A percentile compares a stretch with the other conserved stretches of the same genome.
phyloP scores from a whole-genome alignment of 1,140 invertebrate species.

The Drosophila saltans region DNA sequence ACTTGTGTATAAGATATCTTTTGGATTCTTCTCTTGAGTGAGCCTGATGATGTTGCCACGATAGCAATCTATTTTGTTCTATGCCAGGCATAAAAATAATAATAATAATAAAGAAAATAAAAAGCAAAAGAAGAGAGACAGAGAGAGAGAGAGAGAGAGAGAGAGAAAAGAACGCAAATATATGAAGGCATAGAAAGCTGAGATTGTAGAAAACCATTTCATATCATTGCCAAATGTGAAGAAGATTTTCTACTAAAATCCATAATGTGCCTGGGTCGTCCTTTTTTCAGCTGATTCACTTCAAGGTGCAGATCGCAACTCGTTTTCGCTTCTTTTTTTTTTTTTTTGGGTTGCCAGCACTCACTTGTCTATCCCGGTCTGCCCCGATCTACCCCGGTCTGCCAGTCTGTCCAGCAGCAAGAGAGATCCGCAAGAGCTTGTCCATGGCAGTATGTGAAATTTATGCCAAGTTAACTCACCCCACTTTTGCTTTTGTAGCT shows the following conservation, averaged over 20 bases:
- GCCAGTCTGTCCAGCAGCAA: conserved; percentile 7
- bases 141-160: conserved; percentile 16
- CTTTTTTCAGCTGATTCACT: conserved; percentile 74
- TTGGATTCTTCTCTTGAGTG: conserved; percentile 44
- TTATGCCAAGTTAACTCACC: conserved; percentile 66
- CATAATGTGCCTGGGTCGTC: conserved; percentile 62
- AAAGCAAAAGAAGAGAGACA: conserved; percentile 37
- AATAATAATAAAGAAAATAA: conserved; percentile 17
- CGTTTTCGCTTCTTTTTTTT: conserved; percentile 41
- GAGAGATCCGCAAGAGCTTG: conserved; percentile 23
- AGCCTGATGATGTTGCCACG: conserved; percentile 80
- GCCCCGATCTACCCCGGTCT: conserved; percentile 21
- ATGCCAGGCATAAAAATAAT: conserved; percentile 52
- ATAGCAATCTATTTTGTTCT: conserved; percentile 83
- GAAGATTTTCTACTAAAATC: conserved; percentile 47
- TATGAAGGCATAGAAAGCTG: conserved; percentile 54
- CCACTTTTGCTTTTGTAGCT: conserved; percentile 41
- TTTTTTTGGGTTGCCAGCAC: conserved; percentile 29
- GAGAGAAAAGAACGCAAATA: conserved; percentile 36
- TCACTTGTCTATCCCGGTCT: conserved; percentile 63
- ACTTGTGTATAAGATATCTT: conserved; percentile 36
- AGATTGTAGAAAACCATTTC: conserved; percentile 24
- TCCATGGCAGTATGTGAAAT: conserved; percentile 66
- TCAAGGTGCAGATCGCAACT: conserved; percentile 60
- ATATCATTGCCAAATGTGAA: conserved; percentile 66